Base-by-base conservation (phyloP, 2,113 vertebrate genomes). In the Xiphorhynchus elegans region DNA sequence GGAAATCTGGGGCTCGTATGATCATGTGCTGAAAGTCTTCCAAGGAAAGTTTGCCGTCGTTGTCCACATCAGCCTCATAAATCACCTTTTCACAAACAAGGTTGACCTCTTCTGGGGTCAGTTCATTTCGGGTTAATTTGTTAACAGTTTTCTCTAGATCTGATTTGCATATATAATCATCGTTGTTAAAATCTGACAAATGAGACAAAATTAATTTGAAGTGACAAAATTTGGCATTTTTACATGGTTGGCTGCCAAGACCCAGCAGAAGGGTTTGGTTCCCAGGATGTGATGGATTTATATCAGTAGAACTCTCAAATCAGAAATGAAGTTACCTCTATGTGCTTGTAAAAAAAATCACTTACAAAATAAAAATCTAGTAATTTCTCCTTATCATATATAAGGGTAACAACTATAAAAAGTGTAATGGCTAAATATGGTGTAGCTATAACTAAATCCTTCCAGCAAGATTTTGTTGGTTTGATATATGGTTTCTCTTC, bases 21-120 rank as follows among this genome's bases (percentile, higher is more conserved):
- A 99, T 99, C 99, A 99, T 99, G 50, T 98, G 98, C 97, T 99
- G 99, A 79, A 99, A 99, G 96, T 99, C 99, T 85, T 99, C 99
- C 67, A 99, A 90, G 7, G 99, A 99, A 49, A 99, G 98, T 9
- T 98, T 99, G 29, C 99, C 99, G 0, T 99, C 99, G 0, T 99
- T 99, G 97, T 99, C 99, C 69, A 98, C 96, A 39, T 99, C 99
- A 0, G 99, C 98, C 94, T 99, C 99, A 0, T 99, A 98, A 11
- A 99, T 98, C 74, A 99, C 99, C 97, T 99, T 99, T n/a, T 99
- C 98, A 16, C 99, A 99, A 13, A 99, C 99, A 92, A 99, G 98
- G 50, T 95, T 96, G 74, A 99, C 98, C 96, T 99, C 99, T 24
- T 99, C 99, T 0, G 98, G 96, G 1, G 98, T 99, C 94, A 99